phyloP scores from a whole-genome alignment of 2,113 vertebrate species.

The Marmota flaviventris region DNA sequence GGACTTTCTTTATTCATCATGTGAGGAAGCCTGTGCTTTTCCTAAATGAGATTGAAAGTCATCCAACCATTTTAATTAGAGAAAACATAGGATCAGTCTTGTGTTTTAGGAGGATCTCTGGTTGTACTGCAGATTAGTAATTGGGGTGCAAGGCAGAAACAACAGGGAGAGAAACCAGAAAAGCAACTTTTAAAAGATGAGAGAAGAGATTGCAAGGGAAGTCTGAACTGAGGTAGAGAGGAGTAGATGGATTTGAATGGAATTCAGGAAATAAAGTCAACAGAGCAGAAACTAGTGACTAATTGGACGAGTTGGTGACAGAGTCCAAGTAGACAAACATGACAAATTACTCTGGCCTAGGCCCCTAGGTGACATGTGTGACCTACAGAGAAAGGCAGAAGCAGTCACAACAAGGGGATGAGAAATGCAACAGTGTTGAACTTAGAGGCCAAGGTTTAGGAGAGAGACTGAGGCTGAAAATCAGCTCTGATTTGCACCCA shows the following conservation, averaged over 20 bases:
- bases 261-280: not conserved
- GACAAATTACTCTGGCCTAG: not conserved
- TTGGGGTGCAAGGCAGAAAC: not conserved
- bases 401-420: fast-evolving
- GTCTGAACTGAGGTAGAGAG: not conserved
- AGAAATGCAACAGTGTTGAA: fast-evolving
- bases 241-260: fast-evolving
- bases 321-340: too few species aligned
- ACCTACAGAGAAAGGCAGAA: not conserved
- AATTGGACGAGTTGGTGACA: not conserved
- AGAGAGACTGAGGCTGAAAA: not conserved
- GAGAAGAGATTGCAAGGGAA: not conserved
- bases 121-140: not conserved
- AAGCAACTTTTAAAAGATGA: not conserved
- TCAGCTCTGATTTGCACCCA: fast-evolving
- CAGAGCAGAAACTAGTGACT: not conserved
- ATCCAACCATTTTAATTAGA: not conserved
- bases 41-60: not conserved
- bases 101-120: not conserved
- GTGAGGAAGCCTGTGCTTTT: not conserved
- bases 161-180: not conserved
- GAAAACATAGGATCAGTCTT: not conserved
- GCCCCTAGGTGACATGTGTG: not conserved
- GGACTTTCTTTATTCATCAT: not conserved
- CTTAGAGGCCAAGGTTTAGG: not conserved